Conservation (phyloP, 1,140 invertebrate species). For the Drosophila pseudoobscura region DNA sequence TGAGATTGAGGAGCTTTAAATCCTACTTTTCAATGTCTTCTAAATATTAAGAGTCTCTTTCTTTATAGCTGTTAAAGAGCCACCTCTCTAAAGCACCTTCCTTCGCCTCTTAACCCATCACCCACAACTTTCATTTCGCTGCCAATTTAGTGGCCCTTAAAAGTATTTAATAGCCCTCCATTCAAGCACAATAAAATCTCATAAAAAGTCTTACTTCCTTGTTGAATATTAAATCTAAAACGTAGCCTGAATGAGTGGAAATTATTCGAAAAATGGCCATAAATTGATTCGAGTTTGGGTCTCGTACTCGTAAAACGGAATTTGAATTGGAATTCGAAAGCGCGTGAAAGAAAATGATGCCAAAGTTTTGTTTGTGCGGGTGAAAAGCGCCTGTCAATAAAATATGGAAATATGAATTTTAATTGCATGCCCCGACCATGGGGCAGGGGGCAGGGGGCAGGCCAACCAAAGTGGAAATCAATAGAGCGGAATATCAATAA, state of each 20-base stretch:
- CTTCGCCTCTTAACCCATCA: no score
- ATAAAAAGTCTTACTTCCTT: conserved; percentile 9
- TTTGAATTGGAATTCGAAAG: conserved; percentile 6
- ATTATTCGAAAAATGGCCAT: conserved; percentile 11
- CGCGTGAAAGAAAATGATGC: conserved; percentile 41
- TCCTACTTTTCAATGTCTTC: no score
- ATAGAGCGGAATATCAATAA: conserved; percentile 39
- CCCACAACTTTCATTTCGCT: neutral
- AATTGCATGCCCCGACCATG: conserved; percentile 46
- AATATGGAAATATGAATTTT: conserved; percentile 57
- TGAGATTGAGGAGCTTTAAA: neutral
- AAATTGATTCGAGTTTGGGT: conserved; percentile 4
- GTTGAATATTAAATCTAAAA: conserved; percentile 11
- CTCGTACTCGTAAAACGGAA: conserved; percentile 5
- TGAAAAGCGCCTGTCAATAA: conserved; percentile 38
- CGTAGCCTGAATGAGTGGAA: neutral
- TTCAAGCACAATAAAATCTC: conserved; percentile 3
- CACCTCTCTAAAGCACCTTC: neutral
- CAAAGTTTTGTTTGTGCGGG: conserved; percentile 49
- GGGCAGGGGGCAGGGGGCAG: conserved; percentile 20
- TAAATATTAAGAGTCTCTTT: no score
- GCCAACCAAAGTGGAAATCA: conserved; percentile 30
- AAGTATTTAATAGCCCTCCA: conserved; percentile 13
- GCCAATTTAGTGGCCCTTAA: conserved; percentile 8
- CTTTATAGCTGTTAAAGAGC: no score